Evolutionary conservation across 2,888 invertebrate genomes (phyloP), one percentile per base, ranked within the genome.

Genomic region (Tipula unca): DNA sequence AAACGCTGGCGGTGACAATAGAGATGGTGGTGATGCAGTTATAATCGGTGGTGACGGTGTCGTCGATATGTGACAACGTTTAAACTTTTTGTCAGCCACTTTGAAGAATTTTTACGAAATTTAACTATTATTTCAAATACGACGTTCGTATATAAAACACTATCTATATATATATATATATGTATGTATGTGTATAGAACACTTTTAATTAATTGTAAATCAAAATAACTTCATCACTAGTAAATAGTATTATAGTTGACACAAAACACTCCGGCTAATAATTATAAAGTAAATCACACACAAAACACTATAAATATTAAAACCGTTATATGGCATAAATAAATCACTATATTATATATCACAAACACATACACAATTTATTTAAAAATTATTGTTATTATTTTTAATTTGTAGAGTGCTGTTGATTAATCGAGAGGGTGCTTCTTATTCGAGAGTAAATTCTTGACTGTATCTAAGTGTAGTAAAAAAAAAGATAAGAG

Each of bases 1-100:
- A 25, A 39, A 39, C n/a, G 39, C 29, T 10, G 85, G 39, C 42
- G 85, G 14, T 42, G 42, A 25, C 0, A 36, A 42, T 10, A 29
- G 36, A 3, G 85, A 85, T 39, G 85, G 85, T 42, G 39, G 25
- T 29, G 36, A 39, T 20, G 85, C 10, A 4, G 10, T 85, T 20
- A 25, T 42, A 25, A 39, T 85, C 8, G 48, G 48, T 29, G 48
- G 48, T 85, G 85, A 36, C 48, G 85, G 85, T 54, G 48, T 48
- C 29, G 85, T 6, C 36, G 85, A 20, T 83, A 83, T 83, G 13
- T 83, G 83, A 84, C 84, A 84, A 32, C 84, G 84, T 84, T 84
- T 84, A 17, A 83, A 83, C 84, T 84, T 84, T 84, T 84, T 84
- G 84, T 84, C 84, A 84, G 84, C 84, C 84, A 84, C 84, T 84